Evolutionary conservation across 2,113 vertebrate genomes (phyloP).

Genomic region (Corythornis cristatus): DNA sequence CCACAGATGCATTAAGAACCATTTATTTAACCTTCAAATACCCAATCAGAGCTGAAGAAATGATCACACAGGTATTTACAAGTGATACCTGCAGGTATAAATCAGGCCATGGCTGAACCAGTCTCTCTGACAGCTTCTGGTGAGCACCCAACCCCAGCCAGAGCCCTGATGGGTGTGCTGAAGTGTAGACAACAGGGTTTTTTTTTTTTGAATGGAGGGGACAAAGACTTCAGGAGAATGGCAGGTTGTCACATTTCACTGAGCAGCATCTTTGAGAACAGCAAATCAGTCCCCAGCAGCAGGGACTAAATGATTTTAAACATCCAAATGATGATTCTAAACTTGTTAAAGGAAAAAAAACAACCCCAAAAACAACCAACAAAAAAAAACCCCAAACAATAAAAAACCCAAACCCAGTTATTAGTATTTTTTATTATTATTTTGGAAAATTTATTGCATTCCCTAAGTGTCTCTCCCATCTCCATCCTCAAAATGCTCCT

Average conservation of each 20-base stretch:
- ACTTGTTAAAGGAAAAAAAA: too few species aligned
- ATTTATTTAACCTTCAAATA: slow-evolving; percentile 3
- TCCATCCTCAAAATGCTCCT: neutral
- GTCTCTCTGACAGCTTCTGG: neutral
- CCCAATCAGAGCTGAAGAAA: neutral
- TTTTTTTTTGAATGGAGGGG: neutral
- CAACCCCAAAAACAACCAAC: too few species aligned
- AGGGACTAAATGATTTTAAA: neutral
- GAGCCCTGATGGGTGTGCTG: neutral
- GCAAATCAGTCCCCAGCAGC: neutral
- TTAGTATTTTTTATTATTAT: neutral
- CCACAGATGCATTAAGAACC: neutral
- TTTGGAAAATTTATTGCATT: neutral
- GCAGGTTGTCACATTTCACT: neutral
- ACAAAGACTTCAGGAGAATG: neutral
- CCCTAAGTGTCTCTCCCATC: neutral
- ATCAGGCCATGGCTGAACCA: neutral
- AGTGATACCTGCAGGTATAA: neutral
- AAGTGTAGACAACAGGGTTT: neutral
- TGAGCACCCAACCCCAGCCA: neutral
- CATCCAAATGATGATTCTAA: too few species aligned
- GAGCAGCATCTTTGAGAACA: neutral
- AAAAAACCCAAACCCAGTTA: neutral
- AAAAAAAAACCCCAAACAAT: too few species aligned
- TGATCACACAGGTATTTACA: neutral